Evolutionary conservation across 2,113 vertebrate species (phyloP).

Genomic region (Tachysurus vachellii): DNA sequence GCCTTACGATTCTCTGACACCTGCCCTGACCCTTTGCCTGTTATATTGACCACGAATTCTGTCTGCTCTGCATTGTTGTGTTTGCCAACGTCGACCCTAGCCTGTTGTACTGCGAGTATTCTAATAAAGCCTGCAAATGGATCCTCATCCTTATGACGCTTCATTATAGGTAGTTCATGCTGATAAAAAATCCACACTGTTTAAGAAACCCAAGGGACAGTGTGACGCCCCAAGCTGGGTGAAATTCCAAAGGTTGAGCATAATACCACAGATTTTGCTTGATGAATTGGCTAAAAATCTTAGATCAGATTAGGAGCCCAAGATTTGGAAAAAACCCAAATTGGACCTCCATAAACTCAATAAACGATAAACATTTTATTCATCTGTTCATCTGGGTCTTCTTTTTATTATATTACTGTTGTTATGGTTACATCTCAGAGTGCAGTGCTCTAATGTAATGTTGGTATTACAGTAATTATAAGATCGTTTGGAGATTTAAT

Average conservation of each 20-base stretch:
- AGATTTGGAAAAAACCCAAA: background rate
- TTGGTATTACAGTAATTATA: background rate
- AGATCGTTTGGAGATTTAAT: background rate
- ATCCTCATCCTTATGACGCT: too few relatives aligned
- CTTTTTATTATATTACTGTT: background rate
- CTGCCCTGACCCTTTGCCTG: too few relatives aligned
- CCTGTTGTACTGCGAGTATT: too few relatives aligned
- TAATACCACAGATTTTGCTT: background rate
- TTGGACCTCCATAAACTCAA: background rate
- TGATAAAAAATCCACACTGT: background rate
- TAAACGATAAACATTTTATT: too few relatives aligned
- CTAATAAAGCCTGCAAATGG: too few relatives aligned
- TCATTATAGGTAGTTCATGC: too few relatives aligned
- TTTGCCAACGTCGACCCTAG: too few relatives aligned
- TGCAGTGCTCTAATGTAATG: background rate
- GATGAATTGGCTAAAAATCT: background rate
- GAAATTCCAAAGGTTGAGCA: background rate
- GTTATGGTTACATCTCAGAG: background rate
- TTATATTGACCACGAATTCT: too few relatives aligned
- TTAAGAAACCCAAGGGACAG: background rate
- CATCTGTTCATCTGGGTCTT: background rate
- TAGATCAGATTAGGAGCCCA: background rate
- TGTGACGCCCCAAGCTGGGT: background rate
- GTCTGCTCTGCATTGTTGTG: too few relatives aligned
- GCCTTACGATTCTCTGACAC: too few relatives aligned